Percentiles rank a stretch among this genome's conserved stretches.
Conservation (phyloP, 2,888 invertebrate genomes). For the Monopis laevigella region DNA sequence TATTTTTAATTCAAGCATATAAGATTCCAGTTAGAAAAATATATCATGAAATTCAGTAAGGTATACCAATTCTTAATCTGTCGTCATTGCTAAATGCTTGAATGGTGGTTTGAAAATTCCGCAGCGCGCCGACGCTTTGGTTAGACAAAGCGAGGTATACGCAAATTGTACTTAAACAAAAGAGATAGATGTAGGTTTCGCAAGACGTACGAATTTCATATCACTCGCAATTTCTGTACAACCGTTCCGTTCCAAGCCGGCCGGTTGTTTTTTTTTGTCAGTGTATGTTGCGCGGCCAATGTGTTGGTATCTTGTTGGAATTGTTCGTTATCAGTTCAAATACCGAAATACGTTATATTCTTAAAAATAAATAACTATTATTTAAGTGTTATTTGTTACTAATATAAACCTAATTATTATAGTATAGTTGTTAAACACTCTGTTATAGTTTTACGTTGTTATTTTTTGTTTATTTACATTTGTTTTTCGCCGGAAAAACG, state of each 20-base stretch:
- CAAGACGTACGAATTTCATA: no score
- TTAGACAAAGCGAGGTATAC: constrained; percentile 15
- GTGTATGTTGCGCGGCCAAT: constrained; percentile 45
- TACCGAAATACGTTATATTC: neutral
- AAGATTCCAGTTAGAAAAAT: no score
- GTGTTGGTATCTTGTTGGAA: constrained; percentile 21
- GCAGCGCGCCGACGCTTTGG: constrained; percentile 17
- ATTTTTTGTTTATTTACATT: constrained; percentile 28
- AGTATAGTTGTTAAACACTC: neutral
- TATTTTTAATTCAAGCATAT: no score
- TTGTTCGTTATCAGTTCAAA: neutral
- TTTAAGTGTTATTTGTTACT: constrained; percentile 1
- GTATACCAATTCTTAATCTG: neutral
- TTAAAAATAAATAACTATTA: neutral
- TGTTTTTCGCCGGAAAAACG: constrained; percentile 51
- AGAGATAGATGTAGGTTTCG: constrained; percentile 37
- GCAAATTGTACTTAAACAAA: constrained; percentile 23
- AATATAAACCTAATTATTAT: neutral
- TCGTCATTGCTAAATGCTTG: neutral
- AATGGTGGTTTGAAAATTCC: constrained; percentile 25
- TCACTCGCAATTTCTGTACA: constrained; percentile 31
- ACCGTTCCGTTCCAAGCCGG: constrained; percentile 26
- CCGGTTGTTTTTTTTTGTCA: constrained; percentile 46
- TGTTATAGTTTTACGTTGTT: constrained; percentile 22
- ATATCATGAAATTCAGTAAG: no score